Percentiles rank a stretch among this genome's conserved stretches.
phyloP scores from a whole-genome alignment of 1,140 invertebrate genomes.

The Patella vulgata region DNA sequence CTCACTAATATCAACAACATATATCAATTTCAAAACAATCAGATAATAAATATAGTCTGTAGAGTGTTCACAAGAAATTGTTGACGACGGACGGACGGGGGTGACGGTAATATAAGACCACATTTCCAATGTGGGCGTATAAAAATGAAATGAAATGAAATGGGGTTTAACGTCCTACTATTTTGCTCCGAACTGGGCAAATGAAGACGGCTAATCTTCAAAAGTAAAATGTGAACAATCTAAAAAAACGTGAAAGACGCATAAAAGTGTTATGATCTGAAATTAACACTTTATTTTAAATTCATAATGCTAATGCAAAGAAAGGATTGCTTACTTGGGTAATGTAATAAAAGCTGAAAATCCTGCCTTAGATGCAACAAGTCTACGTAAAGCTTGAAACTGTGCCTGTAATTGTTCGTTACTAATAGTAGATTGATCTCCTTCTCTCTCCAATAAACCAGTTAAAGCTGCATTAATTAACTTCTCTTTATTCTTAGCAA shows the following conservation, averaged over 20 bases:
- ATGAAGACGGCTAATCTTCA: background rate
- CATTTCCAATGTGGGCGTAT: too few species aligned
- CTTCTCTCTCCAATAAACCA: constrained; percentile 78
- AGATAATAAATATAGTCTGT: too few species aligned
- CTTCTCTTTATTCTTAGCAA: constrained; percentile 99
- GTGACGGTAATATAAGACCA: too few species aligned
- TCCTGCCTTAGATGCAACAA: constrained; percentile 97
- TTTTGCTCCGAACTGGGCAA: background rate
- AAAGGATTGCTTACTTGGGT: constrained; percentile 83
- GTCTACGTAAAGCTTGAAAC: constrained; percentile 90
- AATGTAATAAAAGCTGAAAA: constrained; percentile 95
- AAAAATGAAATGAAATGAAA: too few species aligned
- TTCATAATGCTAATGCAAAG: too few species aligned
- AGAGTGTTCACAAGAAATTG: too few species aligned
- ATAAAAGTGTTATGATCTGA: background rate
- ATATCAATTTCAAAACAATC: too few species aligned
- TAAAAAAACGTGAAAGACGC: background rate
- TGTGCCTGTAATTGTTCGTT: constrained; percentile 79
- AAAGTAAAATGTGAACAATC: background rate
- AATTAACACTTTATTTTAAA: too few species aligned
- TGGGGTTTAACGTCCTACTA: too few species aligned
- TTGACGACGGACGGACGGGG: too few species aligned
- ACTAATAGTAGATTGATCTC: constrained; percentile 73
- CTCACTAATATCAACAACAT: too few species aligned
- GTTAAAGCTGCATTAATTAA: constrained; percentile 85